A percentile compares a stretch with the other conserved stretches of the same genome.
Evolutionary conservation across 2,113 vertebrate species (phyloP).

Genomic region (Salvator merianae): DNA sequence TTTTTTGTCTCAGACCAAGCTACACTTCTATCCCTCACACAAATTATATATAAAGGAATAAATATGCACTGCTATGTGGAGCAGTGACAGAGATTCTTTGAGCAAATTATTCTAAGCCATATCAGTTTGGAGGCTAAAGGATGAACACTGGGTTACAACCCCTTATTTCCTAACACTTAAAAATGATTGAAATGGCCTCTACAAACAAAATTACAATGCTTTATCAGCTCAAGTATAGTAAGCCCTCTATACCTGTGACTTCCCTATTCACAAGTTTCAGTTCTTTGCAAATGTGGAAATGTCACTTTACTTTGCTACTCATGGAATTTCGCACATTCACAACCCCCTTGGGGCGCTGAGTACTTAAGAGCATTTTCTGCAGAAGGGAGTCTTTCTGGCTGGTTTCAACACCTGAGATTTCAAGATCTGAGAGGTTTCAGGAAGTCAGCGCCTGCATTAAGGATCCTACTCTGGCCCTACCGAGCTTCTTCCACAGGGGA

Average conservation of each 20-base stretch:
- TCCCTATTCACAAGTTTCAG: too few species aligned
- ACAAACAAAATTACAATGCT: neutral
- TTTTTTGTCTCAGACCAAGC: neutral
- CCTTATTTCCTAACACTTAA: too few species aligned
- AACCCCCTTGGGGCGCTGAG: too few species aligned
- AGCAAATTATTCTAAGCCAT: neutral
- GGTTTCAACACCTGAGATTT: too few species aligned
- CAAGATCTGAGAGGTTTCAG: too few species aligned
- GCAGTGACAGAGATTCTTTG: neutral
- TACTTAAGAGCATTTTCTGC: too few species aligned
- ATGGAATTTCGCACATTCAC: too few species aligned
- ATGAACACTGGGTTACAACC: too few species aligned
- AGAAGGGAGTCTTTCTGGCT: too few species aligned
- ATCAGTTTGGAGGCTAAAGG: neutral
- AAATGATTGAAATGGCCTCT: neutral
- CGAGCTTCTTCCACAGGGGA: fast-evolving
- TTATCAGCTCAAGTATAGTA: neutral
- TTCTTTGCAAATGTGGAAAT: too few species aligned
- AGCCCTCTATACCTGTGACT: too few species aligned
- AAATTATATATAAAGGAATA: neutral
- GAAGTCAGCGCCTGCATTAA: neutral
- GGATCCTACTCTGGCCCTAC: neutral
- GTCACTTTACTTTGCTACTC: too few species aligned
- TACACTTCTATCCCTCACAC: neutral
- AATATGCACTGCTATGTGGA: neutral